Conservation (phyloP, 2,113 vertebrate genomes). For the Pogonocichla stellata region DNA sequence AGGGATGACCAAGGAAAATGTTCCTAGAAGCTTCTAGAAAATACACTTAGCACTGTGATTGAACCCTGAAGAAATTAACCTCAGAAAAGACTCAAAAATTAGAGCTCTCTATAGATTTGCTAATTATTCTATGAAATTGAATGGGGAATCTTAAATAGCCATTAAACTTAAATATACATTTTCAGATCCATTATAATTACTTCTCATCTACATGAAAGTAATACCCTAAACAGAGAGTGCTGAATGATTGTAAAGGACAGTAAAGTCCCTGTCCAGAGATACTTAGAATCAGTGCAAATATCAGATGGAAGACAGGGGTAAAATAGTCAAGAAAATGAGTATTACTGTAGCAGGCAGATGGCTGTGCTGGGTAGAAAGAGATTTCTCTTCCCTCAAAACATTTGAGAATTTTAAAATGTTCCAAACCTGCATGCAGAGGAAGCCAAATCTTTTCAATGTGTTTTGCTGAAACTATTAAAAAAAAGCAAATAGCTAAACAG, state of each 20-base stretch:
- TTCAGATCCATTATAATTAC: background rate
- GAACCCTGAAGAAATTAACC: slow-evolving; percentile 29
- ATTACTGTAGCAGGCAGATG: background rate
- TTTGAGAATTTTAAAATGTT: slow-evolving; percentile 11
- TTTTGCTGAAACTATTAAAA: slow-evolving; percentile 17
- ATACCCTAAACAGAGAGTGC: background rate
- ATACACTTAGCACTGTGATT: background rate
- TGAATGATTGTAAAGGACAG: background rate
- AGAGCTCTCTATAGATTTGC: slow-evolving; percentile 1
- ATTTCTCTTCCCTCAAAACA: background rate
- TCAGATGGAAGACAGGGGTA: background rate
- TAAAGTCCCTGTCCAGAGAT: background rate
- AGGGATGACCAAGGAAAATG: slow-evolving; percentile 10
- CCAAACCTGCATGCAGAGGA: background rate
- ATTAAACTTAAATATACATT: slow-evolving; percentile 35
- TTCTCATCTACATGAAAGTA: slow-evolving; percentile 1
- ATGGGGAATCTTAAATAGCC: slow-evolving; percentile 12
- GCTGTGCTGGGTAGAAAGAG: background rate
- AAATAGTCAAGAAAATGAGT: slow-evolving; percentile 3
- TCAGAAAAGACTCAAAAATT: slow-evolving; percentile 15
- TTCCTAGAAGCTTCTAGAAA: slow-evolving; percentile 24
- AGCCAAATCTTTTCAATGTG: slow-evolving; percentile 20
- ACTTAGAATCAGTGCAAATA: background rate
- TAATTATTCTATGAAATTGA: slow-evolving; percentile 38
- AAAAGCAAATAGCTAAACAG: background rate